phyloP scores from a whole-genome alignment of 2,888 invertebrate genomes.

The Conistra vaccinii region DNA sequence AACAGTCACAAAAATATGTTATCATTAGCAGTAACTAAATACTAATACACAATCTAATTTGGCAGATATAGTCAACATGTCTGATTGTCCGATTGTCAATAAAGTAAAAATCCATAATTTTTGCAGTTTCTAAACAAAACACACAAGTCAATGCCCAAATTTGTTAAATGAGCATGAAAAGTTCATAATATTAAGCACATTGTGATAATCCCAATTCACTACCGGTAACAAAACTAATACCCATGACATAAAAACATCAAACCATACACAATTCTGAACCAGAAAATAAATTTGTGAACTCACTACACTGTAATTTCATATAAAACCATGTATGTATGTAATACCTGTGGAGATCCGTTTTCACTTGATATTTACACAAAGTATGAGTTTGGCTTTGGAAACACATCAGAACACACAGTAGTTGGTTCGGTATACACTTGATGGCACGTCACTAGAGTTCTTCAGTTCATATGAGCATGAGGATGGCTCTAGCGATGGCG shows the following conservation, averaged over 20 bases:
- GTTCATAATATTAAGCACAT: constrained; percentile 27
- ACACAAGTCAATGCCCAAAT: background rate
- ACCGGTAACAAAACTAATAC: constrained; percentile 30
- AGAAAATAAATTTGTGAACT: constrained; percentile 1
- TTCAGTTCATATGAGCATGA: constrained; percentile 56
- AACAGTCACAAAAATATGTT: constrained; percentile 55
- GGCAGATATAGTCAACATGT: constrained; percentile 39
- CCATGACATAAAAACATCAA: constrained; percentile 1
- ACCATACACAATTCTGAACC: background rate
- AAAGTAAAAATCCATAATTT: constrained; percentile 39
- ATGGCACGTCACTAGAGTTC: constrained; percentile 47
- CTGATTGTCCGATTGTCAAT: constrained; percentile 9
- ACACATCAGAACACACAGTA: constrained; percentile 10
- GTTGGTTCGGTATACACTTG: background rate
- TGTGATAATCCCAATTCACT: constrained; percentile 25
- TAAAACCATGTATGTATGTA: constrained; percentile 4
- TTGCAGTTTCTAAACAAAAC: constrained; percentile 9
- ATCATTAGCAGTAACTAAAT: constrained; percentile 47
- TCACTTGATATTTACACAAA: constrained; percentile 47
- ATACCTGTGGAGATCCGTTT: constrained; percentile 11
- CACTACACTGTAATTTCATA: constrained; percentile 43
- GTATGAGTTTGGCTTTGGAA: constrained; percentile 37
- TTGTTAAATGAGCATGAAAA: background rate
- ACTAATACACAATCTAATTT: constrained; percentile 51
- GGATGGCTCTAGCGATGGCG: constrained; percentile 59